Conservation (phyloP, 2,888 invertebrate genomes). For the Drosophila subsilvestris region DNA sequence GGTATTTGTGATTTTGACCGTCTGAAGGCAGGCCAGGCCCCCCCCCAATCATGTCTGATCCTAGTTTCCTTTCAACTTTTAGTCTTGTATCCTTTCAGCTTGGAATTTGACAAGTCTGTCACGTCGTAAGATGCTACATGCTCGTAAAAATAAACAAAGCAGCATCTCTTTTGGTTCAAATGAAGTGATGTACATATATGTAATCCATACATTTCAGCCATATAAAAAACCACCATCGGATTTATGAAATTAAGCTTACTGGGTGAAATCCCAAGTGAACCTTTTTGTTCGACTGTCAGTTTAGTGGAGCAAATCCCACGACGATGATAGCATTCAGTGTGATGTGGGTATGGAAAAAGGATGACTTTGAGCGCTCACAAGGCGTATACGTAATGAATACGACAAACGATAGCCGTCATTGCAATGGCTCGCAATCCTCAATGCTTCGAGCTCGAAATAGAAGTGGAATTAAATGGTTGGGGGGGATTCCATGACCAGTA, state of each 20-base stretch:
- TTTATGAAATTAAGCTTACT: constrained; percentile 18
- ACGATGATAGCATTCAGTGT: constrained; percentile 41
- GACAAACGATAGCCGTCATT: constrained; percentile 17
- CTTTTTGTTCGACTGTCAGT: constrained; percentile 35
- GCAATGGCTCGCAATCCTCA: constrained; percentile 28
- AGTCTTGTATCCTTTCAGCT: constrained; percentile 22
- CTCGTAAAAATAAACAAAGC: constrained; percentile 50
- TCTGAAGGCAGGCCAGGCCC: too few species aligned
- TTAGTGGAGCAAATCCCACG: constrained; percentile 30
- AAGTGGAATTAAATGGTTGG: too few species aligned
- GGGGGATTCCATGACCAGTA: constrained; percentile 1
- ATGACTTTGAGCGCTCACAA: constrained; percentile 22
- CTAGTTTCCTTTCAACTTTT: constrained; percentile 1
- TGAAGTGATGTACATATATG: constrained; percentile 17
- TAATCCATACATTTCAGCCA: not conserved
- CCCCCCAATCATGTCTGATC: not conserved
- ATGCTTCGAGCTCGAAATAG: not conserved
- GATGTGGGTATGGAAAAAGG: constrained; percentile 30
- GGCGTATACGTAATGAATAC: constrained; percentile 31
- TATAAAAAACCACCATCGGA: not conserved
- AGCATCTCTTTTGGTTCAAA: constrained; percentile 5
- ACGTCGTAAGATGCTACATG: constrained; percentile 50
- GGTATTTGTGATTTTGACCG: too few species aligned
- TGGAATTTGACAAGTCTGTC: constrained; percentile 46
- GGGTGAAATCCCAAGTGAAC: constrained; percentile 39